Percentiles rank a stretch among this genome's conserved stretches.
Conservation (phyloP, 1,140 invertebrate species). For the Drusus annulatus region DNA sequence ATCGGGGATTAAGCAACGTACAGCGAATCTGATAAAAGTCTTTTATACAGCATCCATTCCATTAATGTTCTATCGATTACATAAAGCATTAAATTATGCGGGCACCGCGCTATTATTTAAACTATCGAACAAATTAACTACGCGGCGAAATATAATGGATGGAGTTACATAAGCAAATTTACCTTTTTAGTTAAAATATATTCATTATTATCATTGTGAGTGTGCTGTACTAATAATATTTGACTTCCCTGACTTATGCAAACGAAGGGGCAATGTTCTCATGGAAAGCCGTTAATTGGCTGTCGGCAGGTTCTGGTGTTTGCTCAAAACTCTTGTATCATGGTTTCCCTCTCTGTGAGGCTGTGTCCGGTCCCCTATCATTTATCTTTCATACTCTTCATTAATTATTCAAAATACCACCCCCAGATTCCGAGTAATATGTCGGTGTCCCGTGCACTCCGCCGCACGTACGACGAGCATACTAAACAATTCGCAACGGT, state of each 20-base stretch:
- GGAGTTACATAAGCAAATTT: too few relatives aligned
- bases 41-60: background rate
- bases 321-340: slow-evolving; percentile 31
- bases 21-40: background rate
- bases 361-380: slow-evolving; percentile 49
- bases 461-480: slow-evolving; percentile 44
- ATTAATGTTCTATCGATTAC: too few relatives aligned
- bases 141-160: too few relatives aligned
- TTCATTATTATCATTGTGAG: too few relatives aligned
- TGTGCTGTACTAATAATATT: too few relatives aligned
- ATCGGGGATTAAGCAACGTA: background rate
- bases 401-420: slow-evolving; percentile 59
- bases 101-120: too few relatives aligned
- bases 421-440: slow-evolving; percentile 52
- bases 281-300: slow-evolving; percentile 15
- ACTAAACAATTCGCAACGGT: slow-evolving; percentile 47
- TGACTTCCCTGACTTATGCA: too few relatives aligned
- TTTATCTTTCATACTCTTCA: slow-evolving; percentile 56
- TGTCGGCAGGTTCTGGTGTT: slow-evolving; percentile 17
- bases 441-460: slow-evolving; percentile 53
- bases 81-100: too few relatives aligned
- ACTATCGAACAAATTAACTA: too few relatives aligned
- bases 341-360: slow-evolving; percentile 22
- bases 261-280: background rate
- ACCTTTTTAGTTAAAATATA: too few relatives aligned